Evolutionary conservation across 2,888 invertebrate genomes (phyloP), one percentile per base, ranked within the genome.

Genomic region (Drosophila ezoana): DNA sequence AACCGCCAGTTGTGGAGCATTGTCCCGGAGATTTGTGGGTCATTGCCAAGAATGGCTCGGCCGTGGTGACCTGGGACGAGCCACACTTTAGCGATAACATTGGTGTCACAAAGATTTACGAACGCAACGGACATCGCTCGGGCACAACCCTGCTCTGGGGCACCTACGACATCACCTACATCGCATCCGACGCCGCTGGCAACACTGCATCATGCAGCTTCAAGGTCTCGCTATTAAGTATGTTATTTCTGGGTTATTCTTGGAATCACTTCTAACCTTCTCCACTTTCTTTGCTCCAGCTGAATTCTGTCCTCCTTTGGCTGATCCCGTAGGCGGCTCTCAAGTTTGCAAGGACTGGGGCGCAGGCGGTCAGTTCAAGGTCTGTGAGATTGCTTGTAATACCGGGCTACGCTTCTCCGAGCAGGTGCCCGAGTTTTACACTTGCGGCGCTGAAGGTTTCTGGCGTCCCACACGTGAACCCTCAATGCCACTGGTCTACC

Each of bases 391-490:
- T 67, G 94, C 95, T 49, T 98, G 98, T 88, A 96, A 97, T 79
- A 93, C 95, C 62, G 97, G 97, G n/a, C 93, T 97, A 6, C 94
- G 96, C 78, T 99, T 99, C 93, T 98, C 98, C 0, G 96, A 97
- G 90, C 95, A 95, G 61, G 97, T 98, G n/a, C 98, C 99, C 1
- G 96, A 97, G 79, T 99, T 99, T 94, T 99, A 98, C 92, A 98
- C 98, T 1, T 99, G 99, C 90, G 98, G 98, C n/a, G 97, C 97
- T 57, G 98, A 99, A 95, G 99, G 99, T 41, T 97, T 98, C 93
- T 99, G 99, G 99, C 94, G 98, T 81, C 98, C 98, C 53, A 97
- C 97, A 0, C 93, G 93, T 38, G 95, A 97, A 89, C 96, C 97
- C 9, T 94, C 94, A 48, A 93, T 96, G 83, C 96, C 97, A 33